Conservation (phyloP, 1,140 invertebrate species). For the Lordiphosa stackelbergi region DNA sequence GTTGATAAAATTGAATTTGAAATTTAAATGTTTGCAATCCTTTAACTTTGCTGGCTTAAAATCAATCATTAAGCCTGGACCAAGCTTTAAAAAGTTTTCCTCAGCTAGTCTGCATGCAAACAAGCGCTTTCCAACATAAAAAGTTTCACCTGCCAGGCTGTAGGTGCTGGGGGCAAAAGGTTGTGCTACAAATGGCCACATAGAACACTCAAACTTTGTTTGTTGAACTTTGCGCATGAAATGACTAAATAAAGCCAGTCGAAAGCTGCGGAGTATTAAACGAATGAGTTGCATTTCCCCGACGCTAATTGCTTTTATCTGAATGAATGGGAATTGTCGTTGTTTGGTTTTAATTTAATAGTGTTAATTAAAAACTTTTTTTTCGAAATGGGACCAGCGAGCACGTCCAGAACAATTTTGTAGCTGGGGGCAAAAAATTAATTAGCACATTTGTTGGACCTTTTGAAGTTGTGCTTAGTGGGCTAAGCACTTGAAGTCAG, state of each 20-base stretch:
- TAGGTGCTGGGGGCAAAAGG: not conserved
- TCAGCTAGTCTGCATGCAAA: no score
- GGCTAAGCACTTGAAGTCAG: constrained; percentile 19
- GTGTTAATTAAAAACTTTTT: constrained; percentile 37
- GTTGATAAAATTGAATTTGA: no score
- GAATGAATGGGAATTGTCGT: constrained; percentile 3
- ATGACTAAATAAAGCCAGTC: no score
- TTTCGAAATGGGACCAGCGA: constrained; percentile 22
- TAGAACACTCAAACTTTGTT: constrained; percentile 19
- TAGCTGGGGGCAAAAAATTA: constrained; percentile 33
- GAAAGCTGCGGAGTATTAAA: no score
- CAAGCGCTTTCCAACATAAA: no score
- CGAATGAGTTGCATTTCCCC: constrained; percentile 11
- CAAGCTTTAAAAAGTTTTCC: no score
- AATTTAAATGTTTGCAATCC: no score
- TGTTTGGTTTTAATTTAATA: constrained; percentile 3
- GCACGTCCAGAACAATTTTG: constrained; percentile 11
- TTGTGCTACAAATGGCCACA: constrained; percentile 29
- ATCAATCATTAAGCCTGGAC: no score
- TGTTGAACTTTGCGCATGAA: no score
- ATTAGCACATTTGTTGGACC: constrained; percentile 28
- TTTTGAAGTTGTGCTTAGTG: constrained; percentile 37
- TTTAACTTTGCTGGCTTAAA: no score
- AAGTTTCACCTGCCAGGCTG: no score
- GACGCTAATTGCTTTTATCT: constrained; percentile 34